Conservation (phyloP, 1,140 invertebrate genomes). For the Teleogryllus occipitalis region DNA sequence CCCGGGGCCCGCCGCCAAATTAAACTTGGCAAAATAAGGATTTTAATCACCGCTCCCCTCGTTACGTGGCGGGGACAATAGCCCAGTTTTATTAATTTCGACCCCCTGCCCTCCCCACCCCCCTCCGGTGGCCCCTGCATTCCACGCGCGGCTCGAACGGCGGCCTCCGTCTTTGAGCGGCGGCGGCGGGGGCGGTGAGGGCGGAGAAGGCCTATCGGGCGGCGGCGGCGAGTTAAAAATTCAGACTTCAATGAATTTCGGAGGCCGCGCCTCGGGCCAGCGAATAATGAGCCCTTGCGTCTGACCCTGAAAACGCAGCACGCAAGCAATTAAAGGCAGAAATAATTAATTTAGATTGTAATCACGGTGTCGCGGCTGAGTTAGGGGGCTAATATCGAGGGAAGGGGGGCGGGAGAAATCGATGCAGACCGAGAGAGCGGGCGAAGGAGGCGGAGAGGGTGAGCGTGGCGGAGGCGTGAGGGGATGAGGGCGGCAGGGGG, state of each 20-base stretch:
- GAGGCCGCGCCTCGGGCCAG: neutral
- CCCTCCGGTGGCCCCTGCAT: neutral
- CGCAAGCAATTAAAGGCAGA: conserved; percentile 3
- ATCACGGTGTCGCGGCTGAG: neutral
- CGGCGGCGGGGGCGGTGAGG: too few species aligned
- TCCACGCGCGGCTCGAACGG: neutral
- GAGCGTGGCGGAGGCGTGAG: too few species aligned
- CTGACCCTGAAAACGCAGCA: neutral
- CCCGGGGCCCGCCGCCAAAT: neutral
- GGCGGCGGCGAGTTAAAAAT: neutral
- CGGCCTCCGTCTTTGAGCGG: neutral
- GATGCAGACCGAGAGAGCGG: neutral
- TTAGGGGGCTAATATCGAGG: conserved; percentile 3
- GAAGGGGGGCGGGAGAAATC: neutral
- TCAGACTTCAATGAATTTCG: conserved; percentile 4
- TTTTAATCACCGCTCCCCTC: neutral
- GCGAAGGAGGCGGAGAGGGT: too few species aligned
- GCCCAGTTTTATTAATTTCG: neutral
- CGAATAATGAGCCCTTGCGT: neutral
- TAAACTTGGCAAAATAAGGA: conserved; percentile 5
- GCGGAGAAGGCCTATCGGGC: neutral
- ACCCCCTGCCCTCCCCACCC: neutral
- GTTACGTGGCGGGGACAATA: neutral
- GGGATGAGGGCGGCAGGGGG: too few species aligned
- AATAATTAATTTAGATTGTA: conserved; percentile 6